Base-by-base conservation (phyloP, 1,140 invertebrate species). In the Manduca sexta region DNA sequence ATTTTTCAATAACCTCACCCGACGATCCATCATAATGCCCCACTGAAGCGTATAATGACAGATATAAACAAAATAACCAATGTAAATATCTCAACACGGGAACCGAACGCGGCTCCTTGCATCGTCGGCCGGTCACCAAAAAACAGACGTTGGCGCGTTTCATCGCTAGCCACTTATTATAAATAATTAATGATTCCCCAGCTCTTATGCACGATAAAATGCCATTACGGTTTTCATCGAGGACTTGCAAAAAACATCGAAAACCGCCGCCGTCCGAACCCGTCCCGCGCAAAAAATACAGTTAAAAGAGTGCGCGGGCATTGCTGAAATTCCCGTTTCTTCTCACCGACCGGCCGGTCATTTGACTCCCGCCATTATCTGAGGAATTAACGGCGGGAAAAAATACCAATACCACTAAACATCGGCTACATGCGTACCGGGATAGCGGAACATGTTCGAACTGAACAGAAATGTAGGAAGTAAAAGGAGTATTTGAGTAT, bases 171-270 rank as follows among this genome's bases (percentile, higher is more conserved):
- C 52, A 71, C 68, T 74, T 80, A 81, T 84, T 84, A 84, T 84
- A 82, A 84, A 84, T 84, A 84, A 82, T 84, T 82, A 84, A 84
- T 82, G 80, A 84, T 77, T 77, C 73, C 69, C 57, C 74, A 59
- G 66, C 74, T 77, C 69, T 74, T 84, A 84, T 82, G 76, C 80
- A 81, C 75, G 80, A 81, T 82, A 82, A 84, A 83, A 84, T 84
- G 78, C 80, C 74, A 80, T 82, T 84, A 84, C 71, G 74, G 80
- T 82, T 84, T 84, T 84, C 78, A 79, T 81, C 65, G 74, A 70
- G 61, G 64, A 64, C 70, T 64, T 63, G 65, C 61, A 84, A 82
- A 82, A 84, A 84, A 74, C 60, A 34, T 61, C 60, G 64, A 66
- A 67, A 77, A 67, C 67, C 55, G 69, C 66, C 68, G 66, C 60